Conservation (phyloP, 2,888 invertebrate species). For the Cryptus viduatorius region DNA sequence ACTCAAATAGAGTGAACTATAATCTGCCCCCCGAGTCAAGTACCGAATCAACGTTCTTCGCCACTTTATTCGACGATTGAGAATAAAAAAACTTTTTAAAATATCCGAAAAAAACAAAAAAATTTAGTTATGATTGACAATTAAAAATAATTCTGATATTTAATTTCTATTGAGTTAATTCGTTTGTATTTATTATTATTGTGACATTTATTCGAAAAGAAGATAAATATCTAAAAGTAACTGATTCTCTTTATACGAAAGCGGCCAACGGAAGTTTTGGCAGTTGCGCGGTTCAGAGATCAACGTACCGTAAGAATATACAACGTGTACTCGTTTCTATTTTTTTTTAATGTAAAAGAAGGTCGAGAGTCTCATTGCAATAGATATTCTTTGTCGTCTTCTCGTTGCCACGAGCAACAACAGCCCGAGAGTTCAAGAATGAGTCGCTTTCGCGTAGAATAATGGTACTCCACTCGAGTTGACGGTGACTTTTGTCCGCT, state of each 20-base stretch:
- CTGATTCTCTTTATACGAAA: background rate
- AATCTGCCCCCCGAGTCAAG: background rate
- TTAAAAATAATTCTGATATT: too few species aligned
- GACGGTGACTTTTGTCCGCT: background rate
- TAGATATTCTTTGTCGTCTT: background rate
- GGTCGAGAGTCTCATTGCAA: conserved; percentile 10
- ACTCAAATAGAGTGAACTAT: background rate
- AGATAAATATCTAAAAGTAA: too few species aligned
- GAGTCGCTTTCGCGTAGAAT: background rate
- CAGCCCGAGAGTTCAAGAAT: background rate
- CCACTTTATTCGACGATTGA: background rate
- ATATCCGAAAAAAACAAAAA: too few species aligned
- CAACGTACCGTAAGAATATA: background rate
- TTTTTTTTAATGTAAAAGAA: background rate
- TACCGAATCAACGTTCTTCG: background rate
- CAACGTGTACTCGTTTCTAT: background rate
- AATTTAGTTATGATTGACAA: too few species aligned
- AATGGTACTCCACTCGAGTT: background rate
- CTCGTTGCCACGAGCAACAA: background rate
- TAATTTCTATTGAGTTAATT: too few species aligned
- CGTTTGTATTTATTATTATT: too few species aligned
- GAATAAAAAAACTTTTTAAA: background rate
- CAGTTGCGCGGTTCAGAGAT: background rate
- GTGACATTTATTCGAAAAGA: too few species aligned
- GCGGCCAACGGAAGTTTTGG: background rate